Evolutionary conservation across 2,888 invertebrate genomes (phyloP), one percentile per base, ranked within the genome.

Genomic region (Tupiocoris notatus): DNA sequence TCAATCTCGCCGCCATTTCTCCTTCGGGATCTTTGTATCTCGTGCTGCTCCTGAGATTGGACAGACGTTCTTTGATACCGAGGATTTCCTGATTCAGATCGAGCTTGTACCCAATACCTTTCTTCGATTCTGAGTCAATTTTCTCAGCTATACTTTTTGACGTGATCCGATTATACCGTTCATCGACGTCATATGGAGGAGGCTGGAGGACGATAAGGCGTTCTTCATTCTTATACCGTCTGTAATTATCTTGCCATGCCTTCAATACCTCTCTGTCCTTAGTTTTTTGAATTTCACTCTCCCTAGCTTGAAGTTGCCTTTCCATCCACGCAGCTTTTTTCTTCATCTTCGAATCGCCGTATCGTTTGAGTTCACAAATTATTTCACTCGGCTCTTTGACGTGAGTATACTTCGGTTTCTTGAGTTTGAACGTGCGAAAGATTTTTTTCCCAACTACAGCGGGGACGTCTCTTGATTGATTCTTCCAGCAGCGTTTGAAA

Each of bases 401-500:
- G 22, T 54, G 24, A 54, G 62, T 9, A 23, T 25, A 73, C 54
- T 73, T 62, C 21, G 62, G 73, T 73, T 73, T 73, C n/a, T 62
- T 62, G 12, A 22, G 62, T 62, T 73, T 73, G 20, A 63, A 39
- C 7, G 9, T 16, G n/a, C 62, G 61, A 18, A 17, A 1, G 2
- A 39, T n/a, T 21, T 25, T 63, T 39, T 39, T 39, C 21, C 3
- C 23, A 6, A 54, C 24, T 0, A 62, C 54, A 2, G 73, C 73
- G 1, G 73, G 62, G 7, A 73, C 61, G 39, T 61, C 24, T 6
- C n/a, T 73, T 1, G 73, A 62, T 21, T 73, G 24, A 20, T 7
- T 21, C 54, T 73, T 21, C 73, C 73, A 73, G 17, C 73, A 73
- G 20, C 73, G n/a, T 20, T 23, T 61, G 73, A 73, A 73, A 73